A percentile compares a stretch with the other conserved stretches of the same genome.
Evolutionary conservation across 2,113 vertebrate species (phyloP).

Genomic region (Tachysurus fulvidraco): DNA sequence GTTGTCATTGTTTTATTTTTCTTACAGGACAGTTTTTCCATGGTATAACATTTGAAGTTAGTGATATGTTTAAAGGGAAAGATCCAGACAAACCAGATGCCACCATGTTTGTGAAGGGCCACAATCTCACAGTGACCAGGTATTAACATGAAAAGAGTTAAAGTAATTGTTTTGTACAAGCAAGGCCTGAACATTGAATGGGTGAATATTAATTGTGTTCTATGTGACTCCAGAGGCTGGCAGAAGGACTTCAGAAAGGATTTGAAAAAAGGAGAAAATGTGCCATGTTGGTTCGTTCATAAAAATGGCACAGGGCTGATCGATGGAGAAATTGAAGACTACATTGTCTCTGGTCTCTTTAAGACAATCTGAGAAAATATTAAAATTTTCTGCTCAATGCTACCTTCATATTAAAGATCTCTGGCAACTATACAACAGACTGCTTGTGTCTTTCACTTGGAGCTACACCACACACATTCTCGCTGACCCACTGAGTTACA

Average conservation of each 20-base stretch:
- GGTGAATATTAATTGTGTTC: not conserved
- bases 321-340: constrained; percentile 80
- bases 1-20: not conserved
- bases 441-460: not conserved
- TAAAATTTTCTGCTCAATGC: not conserved
- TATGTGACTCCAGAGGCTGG: constrained; percentile 79
- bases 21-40: constrained; percentile 90
- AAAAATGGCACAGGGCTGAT: constrained; percentile 85
- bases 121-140: constrained; percentile 87
- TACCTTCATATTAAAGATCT: not conserved
- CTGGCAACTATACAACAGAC: not conserved
- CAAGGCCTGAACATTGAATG: not conserved
- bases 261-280: constrained; percentile 63
- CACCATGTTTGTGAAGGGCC: constrained; percentile 88
- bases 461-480: not conserved
- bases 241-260: constrained; percentile 86
- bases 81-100: constrained; percentile 87
- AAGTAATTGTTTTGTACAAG: not conserved
- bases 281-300: constrained; percentile 92
- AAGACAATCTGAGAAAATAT: constrained; percentile 50
- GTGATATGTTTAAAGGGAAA: constrained; percentile 78
- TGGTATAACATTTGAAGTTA: constrained; percentile 82
- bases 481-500: not conserved
- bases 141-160: constrained; percentile 55
- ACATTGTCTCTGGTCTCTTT: constrained; percentile 76